Base-by-base conservation (phyloP, 2,113 vertebrate genomes). In the Chaetura pelagica region DNA sequence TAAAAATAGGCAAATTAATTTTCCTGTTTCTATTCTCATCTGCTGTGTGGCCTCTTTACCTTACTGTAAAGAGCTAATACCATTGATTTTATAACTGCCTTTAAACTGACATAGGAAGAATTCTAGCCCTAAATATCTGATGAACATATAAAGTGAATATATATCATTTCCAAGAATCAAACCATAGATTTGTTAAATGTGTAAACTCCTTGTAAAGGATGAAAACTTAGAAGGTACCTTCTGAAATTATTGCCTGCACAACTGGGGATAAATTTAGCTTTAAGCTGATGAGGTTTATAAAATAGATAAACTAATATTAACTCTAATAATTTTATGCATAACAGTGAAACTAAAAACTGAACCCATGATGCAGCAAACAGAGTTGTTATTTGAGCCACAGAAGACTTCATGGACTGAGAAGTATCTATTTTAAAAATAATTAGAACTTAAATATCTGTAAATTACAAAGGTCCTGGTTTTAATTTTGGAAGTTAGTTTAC, bases 401-500 rank as follows among this genome's bases (percentile, higher is more conserved):
- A 87, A 84, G 44, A 85, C 5, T 46, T 84, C 18, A 46, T 1
- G 2, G 38, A 40, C 40, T 57, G 40, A 83, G 27, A 93, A 91
- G 79, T 10, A 62, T 22, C 20, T 69, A 34, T 84, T 89, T 81
- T 79, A 85, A 72, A 26, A 84, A 16, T 23, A 72, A 38, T 55
- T 85, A 82, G 21, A 87, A 67, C 26, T 84, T 67, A 82, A 94
- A 91, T 73, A 3, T 54, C 40, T 84, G 26, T 52, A 84, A 90
- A 81, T 64, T 13, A 63, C 32, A 89, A 78, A 87, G 30, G 27
- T 72, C 35, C 2, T 64, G 26, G 52, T 92, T 49, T 57, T 15
- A 64, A 1, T 75, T 89, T 87, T 61, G 66, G n/a, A 72, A 91
- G 78, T 90, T 35, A 94, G 40, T 87, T 94, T 94, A 72, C 61